A percentile compares a stretch with the other conserved stretches of the same genome.
Evolutionary conservation across 1,140 invertebrate genomes (phyloP).

Genomic region (Calliopsis andreniformis): DNA sequence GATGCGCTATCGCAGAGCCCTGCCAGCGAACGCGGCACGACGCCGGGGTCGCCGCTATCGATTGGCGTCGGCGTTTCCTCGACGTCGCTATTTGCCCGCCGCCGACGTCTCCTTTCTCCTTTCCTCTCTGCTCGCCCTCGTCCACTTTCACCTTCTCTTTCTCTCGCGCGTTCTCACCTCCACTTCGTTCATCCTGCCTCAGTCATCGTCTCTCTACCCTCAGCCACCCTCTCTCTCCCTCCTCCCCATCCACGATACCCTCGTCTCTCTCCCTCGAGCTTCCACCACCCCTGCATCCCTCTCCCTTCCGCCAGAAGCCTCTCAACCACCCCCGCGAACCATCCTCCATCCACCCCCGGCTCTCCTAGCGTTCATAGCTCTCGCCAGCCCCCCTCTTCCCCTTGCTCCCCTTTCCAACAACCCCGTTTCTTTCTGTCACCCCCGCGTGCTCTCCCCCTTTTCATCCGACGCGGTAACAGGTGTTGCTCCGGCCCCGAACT

Average conservation of each 20-base stretch:
- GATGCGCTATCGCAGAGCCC: constrained; percentile 63
- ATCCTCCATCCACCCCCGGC: neutral
- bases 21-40: constrained; percentile 61
- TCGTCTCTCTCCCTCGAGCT: neutral
- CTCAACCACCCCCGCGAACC: constrained; percentile 17
- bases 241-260: neutral
- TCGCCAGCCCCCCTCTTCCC: neutral
- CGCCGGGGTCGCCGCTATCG: constrained; percentile 66
- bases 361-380: neutral
- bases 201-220: neutral
- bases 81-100: constrained; percentile 60
- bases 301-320: constrained; percentile 9
- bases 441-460: constrained; percentile 14
- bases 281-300: neutral
- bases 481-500: constrained; percentile 75
- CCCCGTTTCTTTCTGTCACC: neutral
- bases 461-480: constrained; percentile 73
- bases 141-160: neutral
- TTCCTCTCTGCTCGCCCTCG: neutral
- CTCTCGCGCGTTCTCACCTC: constrained; percentile 28
- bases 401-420: constrained; percentile 15
- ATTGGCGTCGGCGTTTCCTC: constrained; percentile 68
- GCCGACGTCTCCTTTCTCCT: constrained; percentile 39
- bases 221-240: constrained; percentile 6
- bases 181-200: constrained; percentile 14